Percentiles rank a stretch among this genome's conserved stretches.
Evolutionary conservation across 2,888 invertebrate genomes (phyloP).

Genomic region (Calephelis perditalis): DNA sequence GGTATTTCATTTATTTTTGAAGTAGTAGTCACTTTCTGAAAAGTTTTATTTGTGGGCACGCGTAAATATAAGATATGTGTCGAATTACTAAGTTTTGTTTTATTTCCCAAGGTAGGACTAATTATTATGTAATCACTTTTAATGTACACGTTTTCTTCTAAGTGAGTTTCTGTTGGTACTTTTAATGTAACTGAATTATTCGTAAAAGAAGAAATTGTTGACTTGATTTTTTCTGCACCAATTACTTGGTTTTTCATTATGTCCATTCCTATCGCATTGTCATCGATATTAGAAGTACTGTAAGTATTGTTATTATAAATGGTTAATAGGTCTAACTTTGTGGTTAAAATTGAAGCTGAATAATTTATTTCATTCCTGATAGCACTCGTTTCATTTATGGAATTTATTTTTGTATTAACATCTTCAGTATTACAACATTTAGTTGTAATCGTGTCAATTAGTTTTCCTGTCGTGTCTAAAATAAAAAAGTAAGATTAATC

Average conservation of each 20-base stretch:
- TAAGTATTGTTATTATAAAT: not conserved
- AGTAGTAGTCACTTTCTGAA: not conserved
- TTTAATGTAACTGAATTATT: too few species aligned
- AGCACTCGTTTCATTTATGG: not conserved
- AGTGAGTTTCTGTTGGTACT: too few species aligned
- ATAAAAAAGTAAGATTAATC: too few species aligned
- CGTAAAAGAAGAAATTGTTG: too few species aligned
- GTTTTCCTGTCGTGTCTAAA: too few species aligned
- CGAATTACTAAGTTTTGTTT: not conserved
- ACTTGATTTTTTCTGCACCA: not conserved
- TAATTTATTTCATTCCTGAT: not conserved
- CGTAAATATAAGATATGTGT: not conserved
- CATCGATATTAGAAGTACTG: not conserved
- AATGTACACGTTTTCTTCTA: too few species aligned
- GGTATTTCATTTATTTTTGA: not conserved
- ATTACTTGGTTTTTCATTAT: not conserved
- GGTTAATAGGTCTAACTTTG: not conserved
- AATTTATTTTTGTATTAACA: not conserved
- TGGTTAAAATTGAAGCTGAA: not conserved
- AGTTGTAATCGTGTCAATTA: too few species aligned
- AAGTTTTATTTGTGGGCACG: not conserved
- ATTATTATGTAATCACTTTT: too few species aligned
- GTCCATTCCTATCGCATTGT: not conserved
- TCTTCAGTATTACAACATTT: too few species aligned
- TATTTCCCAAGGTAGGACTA: not conserved